Base-by-base conservation (phyloP, 2,797 vertebrate species). In the Cuniculus paca region DNA sequence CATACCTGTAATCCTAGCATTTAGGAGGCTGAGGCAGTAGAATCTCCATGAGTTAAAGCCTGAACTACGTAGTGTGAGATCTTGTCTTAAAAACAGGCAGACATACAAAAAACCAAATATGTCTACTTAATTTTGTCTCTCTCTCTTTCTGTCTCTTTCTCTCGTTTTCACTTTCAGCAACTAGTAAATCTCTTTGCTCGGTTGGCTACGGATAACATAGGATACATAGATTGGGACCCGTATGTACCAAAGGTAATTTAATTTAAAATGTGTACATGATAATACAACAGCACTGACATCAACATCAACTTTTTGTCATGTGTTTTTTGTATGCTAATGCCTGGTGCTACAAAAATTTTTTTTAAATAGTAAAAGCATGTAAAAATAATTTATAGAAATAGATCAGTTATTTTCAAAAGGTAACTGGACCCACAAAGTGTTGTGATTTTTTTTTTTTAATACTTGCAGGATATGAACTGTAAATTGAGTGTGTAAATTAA, bases 141-240 rank as follows among this genome's bases (percentile, higher is more conserved):
- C 65, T 65, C 10, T 72, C 34, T 68, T 19, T 65, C 17, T 56
- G 2, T 56, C 24, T 68, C 7, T 68, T 85, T 82, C 93, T 95
- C 95, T 96, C 45, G 52, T 97, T 89, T 70, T 98, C 91, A 93
- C 90, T 96, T 97, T 56, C 98, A 99, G 99, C 99, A 99, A 98
- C 98, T 99, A 75, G 99, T 99, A 95, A 99, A 99, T 98, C 99
- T 99, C 60, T 99, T 99, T 98, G 99, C 99, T 96, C 99, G 99
- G 81, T 98, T 99, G 98, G 99, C 99, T 93, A 99, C 99, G 92
- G 99, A 99, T 98, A 99, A 99, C 98, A 99, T 99, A n/a, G 99
- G 99, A 94, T 99, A 99, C 98, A 99, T 99, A 96, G 99, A 99
- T 91, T 99, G 99, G 99, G 99, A 99, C 98, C 99, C 99, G 0